These are phyloP conservation scores for Coptotermes formosanus DNA, from an alignment of 1,140 invertebrate species.

Conservation along the genomic window DNA sequence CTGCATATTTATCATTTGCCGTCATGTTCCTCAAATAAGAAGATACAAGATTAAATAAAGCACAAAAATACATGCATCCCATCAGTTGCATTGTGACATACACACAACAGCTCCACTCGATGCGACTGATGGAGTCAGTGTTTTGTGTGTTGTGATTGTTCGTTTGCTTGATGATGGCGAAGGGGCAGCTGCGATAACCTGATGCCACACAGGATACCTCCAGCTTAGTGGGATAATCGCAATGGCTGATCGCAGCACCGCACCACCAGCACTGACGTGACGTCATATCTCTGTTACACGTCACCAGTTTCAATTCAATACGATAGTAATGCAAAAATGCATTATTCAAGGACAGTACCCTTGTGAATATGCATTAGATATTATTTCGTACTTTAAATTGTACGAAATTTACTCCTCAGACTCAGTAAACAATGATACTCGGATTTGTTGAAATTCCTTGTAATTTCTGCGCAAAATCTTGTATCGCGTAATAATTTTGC, in stretches of 20 bases:
- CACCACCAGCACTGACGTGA: background rate
- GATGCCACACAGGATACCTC: conserved; percentile 20
- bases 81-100: background rate
- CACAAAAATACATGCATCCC: background rate
- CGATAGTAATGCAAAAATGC: too few relatives aligned
- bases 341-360: too few relatives aligned
- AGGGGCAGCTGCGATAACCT: conserved; percentile 26
- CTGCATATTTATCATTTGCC: background rate
- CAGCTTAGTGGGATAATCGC: background rate
- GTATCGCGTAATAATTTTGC: too few relatives aligned
- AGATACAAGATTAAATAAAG: background rate
- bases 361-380: too few relatives aligned
- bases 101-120: background rate
- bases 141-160: background rate
- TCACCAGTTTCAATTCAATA: background rate
- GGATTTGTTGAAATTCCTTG: too few relatives aligned
- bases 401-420: too few relatives aligned
- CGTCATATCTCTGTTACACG: background rate
- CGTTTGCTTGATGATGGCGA: conserved; percentile 19
- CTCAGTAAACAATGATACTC: too few relatives aligned
- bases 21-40: background rate
- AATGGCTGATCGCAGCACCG: conserved; percentile 9
- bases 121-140: background rate
- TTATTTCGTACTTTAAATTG: too few relatives aligned
- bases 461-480: too few relatives aligned